Evolutionary conservation across 2,797 vertebrate genomes (phyloP), one percentile per base, ranked within the genome.

Genomic region (Lagodon rhomboides): DNA sequence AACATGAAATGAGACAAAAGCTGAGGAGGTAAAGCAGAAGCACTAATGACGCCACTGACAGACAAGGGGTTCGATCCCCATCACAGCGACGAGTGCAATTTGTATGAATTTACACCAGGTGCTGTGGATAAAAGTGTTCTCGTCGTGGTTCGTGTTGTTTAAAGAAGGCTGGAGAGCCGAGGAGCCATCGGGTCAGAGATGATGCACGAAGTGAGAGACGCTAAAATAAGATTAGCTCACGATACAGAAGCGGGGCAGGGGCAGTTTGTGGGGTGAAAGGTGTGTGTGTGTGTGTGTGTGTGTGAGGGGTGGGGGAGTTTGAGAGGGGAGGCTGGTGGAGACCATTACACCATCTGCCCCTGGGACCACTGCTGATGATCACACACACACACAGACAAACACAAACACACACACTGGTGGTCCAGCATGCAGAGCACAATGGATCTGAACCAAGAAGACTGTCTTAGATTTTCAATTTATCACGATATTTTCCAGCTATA

Each of bases 281-380:
- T 62, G 60, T 56, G 46, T 62, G 63, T 2, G 0, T 54, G 51
- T 59, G 56, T 58, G 55, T 58, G 55, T 20, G 27, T 61, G 59
- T 23, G 59, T 44, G 59, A 0, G 15, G 22, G 58, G 23, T 7
- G 44, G 41, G 41, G 22, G 50, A 16, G 50, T 15, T 41, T 38
- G 43, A 49, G 68, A 56, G 43, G 60, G 55, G 55, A 34, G 72
- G 70, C 47, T 75, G 50, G 49, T 64, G 25, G 59, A 75, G 67
- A 72, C 58, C 75, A 90, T 87, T 86, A 92, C 83, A 86, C 66
- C 83, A 88, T 81, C 73, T 41, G 75, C 89, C 41, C 73, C 68
- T 85, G 86, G 85, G 86, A 87, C 80, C 49, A 18, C 30, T 30
- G 54, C 47, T 63, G 69, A 84, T 55, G 12, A 70, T 25, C 75